Evolutionary conservation across 2,113 vertebrate genomes (phyloP), one percentile per base, ranked within the genome.

Genomic region (Aptenodytes patagonicus): DNA sequence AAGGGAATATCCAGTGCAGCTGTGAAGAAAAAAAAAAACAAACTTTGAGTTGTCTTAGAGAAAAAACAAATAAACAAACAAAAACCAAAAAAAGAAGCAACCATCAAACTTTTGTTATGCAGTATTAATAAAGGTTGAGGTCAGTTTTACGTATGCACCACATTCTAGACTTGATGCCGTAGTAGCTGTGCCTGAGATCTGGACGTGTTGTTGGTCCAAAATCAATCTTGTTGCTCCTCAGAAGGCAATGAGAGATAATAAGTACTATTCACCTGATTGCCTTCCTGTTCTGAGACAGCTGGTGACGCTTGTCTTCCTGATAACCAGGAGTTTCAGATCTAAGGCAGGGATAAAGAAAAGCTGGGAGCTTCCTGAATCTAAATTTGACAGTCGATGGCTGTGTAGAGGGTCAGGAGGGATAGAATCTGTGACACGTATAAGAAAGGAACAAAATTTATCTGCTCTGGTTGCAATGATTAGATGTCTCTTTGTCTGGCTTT

Each of bases 231-330:
- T 98, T 97, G 94, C 94, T 98, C 97, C 97, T 98, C 87, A 84
- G 97, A 98, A 98, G 97, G 98, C 98, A 98, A 97, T 95, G 98
- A 97, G 97, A 98, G 98, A 98, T 98, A 98, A 98, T 98, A 98
- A 99, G 98, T 98, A 97, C 98, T 97, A 96, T 98, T 98, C 98
- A 98, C 98, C 98, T 98, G 98, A 98, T 98, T 98, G 98, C 98
- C 98, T 98, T 98, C 98, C 98, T 98, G 98, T 98, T 97, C 97
- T 13, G 95, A 98, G 98, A 98, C 98, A 98, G 98, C 98, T 98
- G 98, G 98, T 98, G 98, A 98, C 96, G 97, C 81, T 96, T 98
- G 98, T 98, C 98, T 98, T 97, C 96, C 98, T 97, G 98, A 98
- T 98, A 98, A 98, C 98, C 97, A 97, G 96, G 98, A 98, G 97